Percentiles rank a stretch among this genome's conserved stretches.
Evolutionary conservation across 1,140 invertebrate species (phyloP).

Genomic region (Frieseomelitta varia): DNA sequence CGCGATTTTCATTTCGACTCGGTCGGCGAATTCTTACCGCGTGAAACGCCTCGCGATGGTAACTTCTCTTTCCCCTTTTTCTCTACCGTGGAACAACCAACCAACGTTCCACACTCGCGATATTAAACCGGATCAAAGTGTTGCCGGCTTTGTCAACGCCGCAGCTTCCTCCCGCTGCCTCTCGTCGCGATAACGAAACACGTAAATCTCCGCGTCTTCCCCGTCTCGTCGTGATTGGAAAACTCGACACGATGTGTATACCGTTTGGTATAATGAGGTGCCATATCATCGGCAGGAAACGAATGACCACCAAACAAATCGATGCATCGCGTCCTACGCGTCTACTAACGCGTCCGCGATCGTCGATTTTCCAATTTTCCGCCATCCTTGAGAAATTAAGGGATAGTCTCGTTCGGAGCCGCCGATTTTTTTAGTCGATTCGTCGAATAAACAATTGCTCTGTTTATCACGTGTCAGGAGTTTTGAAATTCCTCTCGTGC

Average conservation of each 20-base stretch:
- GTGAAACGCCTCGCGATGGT: too few species aligned
- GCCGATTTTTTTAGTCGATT: too few species aligned
- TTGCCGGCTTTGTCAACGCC: not conserved
- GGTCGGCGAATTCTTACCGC: not conserved
- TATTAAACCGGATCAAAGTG: conserved; percentile 14
- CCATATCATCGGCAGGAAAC: conserved; percentile 33
- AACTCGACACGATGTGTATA: conserved; percentile 25
- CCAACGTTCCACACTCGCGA: not conserved
- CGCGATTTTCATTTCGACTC: not conserved
- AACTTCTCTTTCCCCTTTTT: too few species aligned
- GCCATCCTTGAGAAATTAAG: not conserved
- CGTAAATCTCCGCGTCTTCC: conserved; percentile 34
- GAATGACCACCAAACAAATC: conserved; percentile 7
- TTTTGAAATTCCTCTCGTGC: too few species aligned
- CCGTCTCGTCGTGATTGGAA: conserved; percentile 31
- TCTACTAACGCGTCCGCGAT: not conserved
- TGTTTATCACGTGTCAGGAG: too few species aligned
- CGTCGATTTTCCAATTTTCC: not conserved
- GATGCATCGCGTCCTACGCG: conserved; percentile 16
- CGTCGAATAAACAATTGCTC: too few species aligned
- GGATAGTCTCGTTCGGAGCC: too few species aligned
- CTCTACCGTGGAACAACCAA: not conserved
- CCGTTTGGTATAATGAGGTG: conserved; percentile 35
- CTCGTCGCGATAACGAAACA: conserved; percentile 26
- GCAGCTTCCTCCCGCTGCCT: not conserved